phyloP scores from a whole-genome alignment of 2,888 invertebrate genomes.

The Drosophila mulleri region DNA sequence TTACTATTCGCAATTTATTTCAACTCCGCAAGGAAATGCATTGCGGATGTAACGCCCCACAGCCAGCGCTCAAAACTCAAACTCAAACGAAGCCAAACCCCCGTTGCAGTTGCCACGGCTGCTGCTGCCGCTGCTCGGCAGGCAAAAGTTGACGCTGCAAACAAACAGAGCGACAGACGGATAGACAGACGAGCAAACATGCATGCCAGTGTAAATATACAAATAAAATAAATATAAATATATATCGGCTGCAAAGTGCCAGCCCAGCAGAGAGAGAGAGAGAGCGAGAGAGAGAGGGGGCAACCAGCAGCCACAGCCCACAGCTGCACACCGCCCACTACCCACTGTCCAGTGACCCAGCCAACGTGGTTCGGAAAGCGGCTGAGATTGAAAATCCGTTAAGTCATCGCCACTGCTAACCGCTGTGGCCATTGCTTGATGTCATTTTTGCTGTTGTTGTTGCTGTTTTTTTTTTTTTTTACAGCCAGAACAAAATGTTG shows the following conservation, averaged over 20 bases:
- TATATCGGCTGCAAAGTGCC: constrained; percentile 81
- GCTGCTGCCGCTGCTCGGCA: constrained; percentile 15
- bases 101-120: constrained; percentile 14
- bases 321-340: constrained; percentile 15
- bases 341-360: constrained; percentile 13
- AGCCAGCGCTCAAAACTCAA: constrained; percentile 10
- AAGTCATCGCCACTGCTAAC: constrained; percentile 80
- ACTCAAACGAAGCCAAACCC: constrained; percentile 1
- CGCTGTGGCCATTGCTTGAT: constrained; percentile 66
- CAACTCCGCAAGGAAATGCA: constrained; percentile 81
- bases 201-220: constrained; percentile 74
- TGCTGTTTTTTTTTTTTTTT: neutral
- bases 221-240: constrained; percentile 80
- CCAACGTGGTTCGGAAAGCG: constrained; percentile 31
- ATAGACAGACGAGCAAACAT: constrained; percentile 51
- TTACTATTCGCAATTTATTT: constrained; percentile 80
- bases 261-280: constrained; percentile 8
- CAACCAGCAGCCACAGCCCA: constrained; percentile 24
- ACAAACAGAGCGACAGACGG: constrained; percentile 51
- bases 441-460: constrained; percentile 16
- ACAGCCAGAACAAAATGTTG: neutral
- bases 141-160: constrained; percentile 70
- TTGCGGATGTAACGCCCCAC: constrained; percentile 76
- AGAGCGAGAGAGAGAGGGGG: neutral
- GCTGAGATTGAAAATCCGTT: constrained; percentile 80